phyloP scores from a whole-genome alignment of 2,888 invertebrate genomes.

The Pardosa pseudoannulata region DNA sequence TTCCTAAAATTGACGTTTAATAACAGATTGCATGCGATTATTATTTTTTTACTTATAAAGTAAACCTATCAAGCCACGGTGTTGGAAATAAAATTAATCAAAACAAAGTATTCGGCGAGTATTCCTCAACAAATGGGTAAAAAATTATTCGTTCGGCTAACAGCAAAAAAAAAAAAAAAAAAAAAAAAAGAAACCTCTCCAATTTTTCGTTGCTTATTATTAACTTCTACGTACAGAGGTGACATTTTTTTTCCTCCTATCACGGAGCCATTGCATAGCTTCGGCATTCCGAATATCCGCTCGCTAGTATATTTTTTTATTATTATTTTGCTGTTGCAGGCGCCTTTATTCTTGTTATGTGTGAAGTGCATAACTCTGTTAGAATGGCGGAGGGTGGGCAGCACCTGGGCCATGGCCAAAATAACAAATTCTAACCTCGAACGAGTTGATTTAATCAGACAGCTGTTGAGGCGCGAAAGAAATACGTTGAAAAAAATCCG shows the following conservation, averaged over 20 bases:
- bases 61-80: too few species aligned
- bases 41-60: too few species aligned
- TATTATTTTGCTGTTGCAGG: not conserved
- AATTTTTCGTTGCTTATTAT: not conserved
- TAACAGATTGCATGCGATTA: too few species aligned
- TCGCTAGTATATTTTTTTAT: not conserved
- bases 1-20: too few species aligned
- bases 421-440: conserved; percentile 30
- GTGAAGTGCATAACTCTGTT: conserved; percentile 13
- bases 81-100: too few species aligned
- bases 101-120: too few species aligned
- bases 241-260: conserved; percentile 4
- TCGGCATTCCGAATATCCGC: not conserved
- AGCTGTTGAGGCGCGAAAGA: conserved; percentile 64
- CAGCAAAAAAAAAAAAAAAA: too few species aligned
- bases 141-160: too few species aligned
- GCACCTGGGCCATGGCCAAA: conserved; percentile 28
- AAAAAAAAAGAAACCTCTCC: too few species aligned
- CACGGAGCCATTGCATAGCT: not conserved
- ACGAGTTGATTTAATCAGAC: conserved; percentile 65
- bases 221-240: not conserved
- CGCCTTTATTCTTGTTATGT: conserved; percentile 10
- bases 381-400: not conserved
- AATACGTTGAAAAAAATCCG: conserved; percentile 5
- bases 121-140: too few species aligned